phyloP scores from a whole-genome alignment of 1,140 invertebrate genomes.

The Euschistus heros region DNA sequence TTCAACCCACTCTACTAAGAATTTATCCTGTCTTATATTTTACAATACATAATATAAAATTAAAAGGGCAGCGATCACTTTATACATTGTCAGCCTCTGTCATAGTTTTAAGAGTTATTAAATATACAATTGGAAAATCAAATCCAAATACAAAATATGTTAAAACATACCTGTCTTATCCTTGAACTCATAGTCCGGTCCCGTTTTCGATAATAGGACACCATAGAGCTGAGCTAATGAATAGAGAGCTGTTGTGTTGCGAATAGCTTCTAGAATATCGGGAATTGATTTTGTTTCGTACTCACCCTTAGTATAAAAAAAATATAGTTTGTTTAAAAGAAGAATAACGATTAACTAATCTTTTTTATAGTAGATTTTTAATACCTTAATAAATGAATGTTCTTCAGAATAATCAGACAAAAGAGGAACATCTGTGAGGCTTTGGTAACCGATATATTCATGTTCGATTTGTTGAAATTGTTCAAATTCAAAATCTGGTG shows the following conservation, averaged over 20 bases:
- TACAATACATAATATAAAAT: no score
- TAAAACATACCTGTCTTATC: constrained; percentile 38
- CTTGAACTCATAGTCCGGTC: constrained; percentile 62
- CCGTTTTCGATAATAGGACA: constrained; percentile 71
- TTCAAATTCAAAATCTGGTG: constrained; percentile 56
- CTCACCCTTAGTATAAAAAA: constrained; percentile 32
- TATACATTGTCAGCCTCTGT: no score
- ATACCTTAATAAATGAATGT: constrained; percentile 21
- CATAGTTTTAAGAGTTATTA: no score
- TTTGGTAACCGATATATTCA: constrained; percentile 90
- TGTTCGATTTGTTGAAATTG: constrained; percentile 83
- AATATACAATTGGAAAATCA: no score
- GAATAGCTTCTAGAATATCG: constrained; percentile 63
- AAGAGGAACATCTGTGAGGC: constrained; percentile 90
- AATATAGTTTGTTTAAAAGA: neutral
- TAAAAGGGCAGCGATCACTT: no score
- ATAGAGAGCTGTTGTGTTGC: constrained; percentile 58
- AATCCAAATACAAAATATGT: neutral
- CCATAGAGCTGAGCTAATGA: constrained; percentile 75
- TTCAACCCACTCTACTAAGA: no score
- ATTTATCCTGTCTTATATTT: no score
- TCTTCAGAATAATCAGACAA: constrained; percentile 60
- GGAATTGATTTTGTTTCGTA: constrained; percentile 49
- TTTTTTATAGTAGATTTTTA: no score
- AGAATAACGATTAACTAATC: no score